A percentile compares a stretch with the other conserved stretches of the same genome.
Conservation (phyloP, 2,113 vertebrate species). For the Alouatta palliata region DNA sequence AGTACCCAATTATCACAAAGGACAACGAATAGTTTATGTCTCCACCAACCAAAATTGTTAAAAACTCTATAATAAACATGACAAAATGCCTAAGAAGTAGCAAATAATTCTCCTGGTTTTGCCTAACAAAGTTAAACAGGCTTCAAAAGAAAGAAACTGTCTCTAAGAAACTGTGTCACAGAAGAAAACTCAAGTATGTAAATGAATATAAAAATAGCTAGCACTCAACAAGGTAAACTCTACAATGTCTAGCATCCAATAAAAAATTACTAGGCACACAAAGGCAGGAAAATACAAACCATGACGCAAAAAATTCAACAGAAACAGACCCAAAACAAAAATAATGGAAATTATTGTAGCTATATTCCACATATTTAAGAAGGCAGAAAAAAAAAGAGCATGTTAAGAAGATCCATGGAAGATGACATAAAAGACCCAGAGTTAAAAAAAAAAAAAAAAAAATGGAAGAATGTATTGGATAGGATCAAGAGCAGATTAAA, state of each 20-base stretch:
- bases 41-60: neutral
- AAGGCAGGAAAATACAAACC: neutral
- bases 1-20: neutral
- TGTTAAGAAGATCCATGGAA: neutral
- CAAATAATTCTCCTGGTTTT: neutral
- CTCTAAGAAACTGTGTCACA: neutral
- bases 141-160: neutral
- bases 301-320: neutral
- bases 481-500: neutral
- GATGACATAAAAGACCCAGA: neutral
- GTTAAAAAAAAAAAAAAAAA: neutral
- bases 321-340: neutral
- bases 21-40: neutral
- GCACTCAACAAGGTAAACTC: neutral
- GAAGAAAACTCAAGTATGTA: neutral
- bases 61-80: neutral
- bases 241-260: neutral
- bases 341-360: neutral
- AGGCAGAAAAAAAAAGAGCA: neutral
- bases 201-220: neutral
- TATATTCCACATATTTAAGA: too few relatives aligned
- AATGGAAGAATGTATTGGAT: neutral
- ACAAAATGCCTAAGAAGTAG: neutral
- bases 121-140: neutral
- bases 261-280: neutral